A percentile compares a stretch with the other conserved stretches of the same genome.
Conservation (phyloP, 2,797 vertebrate genomes). For the Danio kyathit region DNA sequence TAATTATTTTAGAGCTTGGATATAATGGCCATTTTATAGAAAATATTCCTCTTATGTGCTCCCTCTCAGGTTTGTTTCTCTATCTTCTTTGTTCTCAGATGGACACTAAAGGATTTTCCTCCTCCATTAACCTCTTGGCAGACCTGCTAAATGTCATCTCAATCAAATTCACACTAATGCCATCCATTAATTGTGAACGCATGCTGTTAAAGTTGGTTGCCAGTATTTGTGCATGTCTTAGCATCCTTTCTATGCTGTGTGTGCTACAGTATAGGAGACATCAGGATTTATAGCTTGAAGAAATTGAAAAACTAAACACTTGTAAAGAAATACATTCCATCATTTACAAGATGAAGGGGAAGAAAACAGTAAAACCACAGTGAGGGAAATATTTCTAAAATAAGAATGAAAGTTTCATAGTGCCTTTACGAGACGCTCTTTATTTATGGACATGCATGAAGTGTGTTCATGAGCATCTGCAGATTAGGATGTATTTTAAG, state of each 20-base stretch:
- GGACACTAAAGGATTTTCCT: background rate
- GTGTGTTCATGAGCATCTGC: background rate
- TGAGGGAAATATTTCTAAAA: background rate
- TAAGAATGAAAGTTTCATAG: background rate
- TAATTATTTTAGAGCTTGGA: background rate
- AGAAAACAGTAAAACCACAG: background rate
- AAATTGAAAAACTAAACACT: background rate
- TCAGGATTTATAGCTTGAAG: background rate
- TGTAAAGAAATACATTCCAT: background rate
- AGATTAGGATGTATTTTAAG: background rate
- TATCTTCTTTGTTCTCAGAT: background rate
- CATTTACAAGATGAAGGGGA: background rate
- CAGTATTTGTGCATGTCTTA: slow-evolving; percentile 1
- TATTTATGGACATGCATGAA: slow-evolving; percentile 18
- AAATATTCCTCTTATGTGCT: background rate
- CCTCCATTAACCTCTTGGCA: slow-evolving; percentile 16
- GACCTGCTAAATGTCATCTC: slow-evolving; percentile 38
- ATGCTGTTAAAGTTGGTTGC: slow-evolving; percentile 13
- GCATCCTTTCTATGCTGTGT: background rate
- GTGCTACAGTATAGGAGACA: background rate
- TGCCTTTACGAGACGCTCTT: background rate
- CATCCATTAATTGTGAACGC: slow-evolving; percentile 21
- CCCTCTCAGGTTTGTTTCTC: background rate
- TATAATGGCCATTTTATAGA: background rate
- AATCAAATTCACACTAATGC: slow-evolving; percentile 40